phyloP scores from a whole-genome alignment of 1,140 invertebrate species.

The Metopolophium dirhodum region DNA sequence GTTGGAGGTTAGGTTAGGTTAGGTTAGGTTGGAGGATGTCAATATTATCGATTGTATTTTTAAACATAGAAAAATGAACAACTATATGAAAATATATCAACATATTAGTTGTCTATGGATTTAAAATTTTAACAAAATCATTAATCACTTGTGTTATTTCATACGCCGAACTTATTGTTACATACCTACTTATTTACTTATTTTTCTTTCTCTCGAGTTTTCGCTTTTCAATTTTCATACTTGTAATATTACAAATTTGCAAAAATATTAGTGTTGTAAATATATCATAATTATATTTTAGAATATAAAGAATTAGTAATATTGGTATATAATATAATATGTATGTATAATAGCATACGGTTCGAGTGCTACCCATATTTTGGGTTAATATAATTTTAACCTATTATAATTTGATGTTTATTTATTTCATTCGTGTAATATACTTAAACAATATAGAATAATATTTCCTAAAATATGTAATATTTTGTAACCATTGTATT shows the following conservation, averaged over 20 bases:
- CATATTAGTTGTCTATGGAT: not conserved
- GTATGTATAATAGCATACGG: too few species aligned
- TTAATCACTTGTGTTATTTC: not conserved
- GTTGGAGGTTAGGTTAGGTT: not conserved
- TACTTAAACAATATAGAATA: not conserved
- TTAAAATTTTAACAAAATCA: not conserved
- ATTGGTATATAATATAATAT: not conserved
- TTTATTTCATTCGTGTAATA: not conserved
- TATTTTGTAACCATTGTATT: not conserved
- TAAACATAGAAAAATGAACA: too few species aligned
- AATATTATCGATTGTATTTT: too few species aligned
- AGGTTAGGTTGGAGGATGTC: not conserved
- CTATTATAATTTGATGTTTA: too few species aligned
- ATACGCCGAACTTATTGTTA: not conserved
- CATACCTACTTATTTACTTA: too few species aligned
- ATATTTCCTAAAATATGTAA: not conserved
- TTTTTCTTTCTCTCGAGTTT: too few species aligned
- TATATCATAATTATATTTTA: too few species aligned
- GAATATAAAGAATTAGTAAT: not conserved
- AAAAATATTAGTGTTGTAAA: too few species aligned
- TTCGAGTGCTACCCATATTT: too few species aligned
- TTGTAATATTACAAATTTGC: too few species aligned
- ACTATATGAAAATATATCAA: not conserved
- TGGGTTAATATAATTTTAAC: too few species aligned
- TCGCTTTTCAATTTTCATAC: too few species aligned